Evolutionary conservation across 2,113 vertebrate species (phyloP), one percentile per base, ranked within the genome.

Genomic region (Phyllostomus discolor): DNA sequence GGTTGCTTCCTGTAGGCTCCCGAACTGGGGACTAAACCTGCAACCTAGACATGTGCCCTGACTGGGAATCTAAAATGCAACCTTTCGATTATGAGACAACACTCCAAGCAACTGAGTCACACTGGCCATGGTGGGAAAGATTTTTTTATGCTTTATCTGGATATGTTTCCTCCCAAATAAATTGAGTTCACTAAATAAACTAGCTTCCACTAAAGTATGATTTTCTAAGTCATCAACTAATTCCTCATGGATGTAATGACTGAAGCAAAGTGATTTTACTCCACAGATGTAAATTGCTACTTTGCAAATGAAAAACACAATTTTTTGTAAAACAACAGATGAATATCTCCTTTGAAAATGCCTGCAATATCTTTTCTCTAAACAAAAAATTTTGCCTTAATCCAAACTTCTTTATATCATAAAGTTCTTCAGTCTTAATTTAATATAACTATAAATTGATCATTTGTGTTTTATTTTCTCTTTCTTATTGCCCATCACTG

Each of bases 161-260:
- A 79, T 6, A 72, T 14, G 10, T 28, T 90, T 88, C 78, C 64
- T 79, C 33, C 28, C 7, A 70, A 75, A 57, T 78, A 50, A 89
- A 75, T 22, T 41, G 73, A 95, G 35, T 76, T 93, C 41, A 67
- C 38, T 7, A 35, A 91, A 89, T 75, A 86, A 92, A 78, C 81
- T 59, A 91, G 52, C 62, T 87, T 26, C 24, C 50, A 84, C 57
- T 91, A 81, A 95, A 62, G 64, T 57, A 57, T 72, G 22, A 67
- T 94, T 90, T 90, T 90, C 85, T 66, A 50, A 75, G 72, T 86
- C 75, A 89, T 35, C 5, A 28, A 64, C 57, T 86, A 94, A 95
- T 87, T 66, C 91, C 90, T 92, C 84, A 75, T 3, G 38, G 22
- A 67, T 87, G 20, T 57, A 96, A 33, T 26, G 54, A 78, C 26